These are phyloP conservation scores for Drosophila putrida DNA, from an alignment of 2,888 invertebrate genomes.

Conservation along the genomic window DNA sequence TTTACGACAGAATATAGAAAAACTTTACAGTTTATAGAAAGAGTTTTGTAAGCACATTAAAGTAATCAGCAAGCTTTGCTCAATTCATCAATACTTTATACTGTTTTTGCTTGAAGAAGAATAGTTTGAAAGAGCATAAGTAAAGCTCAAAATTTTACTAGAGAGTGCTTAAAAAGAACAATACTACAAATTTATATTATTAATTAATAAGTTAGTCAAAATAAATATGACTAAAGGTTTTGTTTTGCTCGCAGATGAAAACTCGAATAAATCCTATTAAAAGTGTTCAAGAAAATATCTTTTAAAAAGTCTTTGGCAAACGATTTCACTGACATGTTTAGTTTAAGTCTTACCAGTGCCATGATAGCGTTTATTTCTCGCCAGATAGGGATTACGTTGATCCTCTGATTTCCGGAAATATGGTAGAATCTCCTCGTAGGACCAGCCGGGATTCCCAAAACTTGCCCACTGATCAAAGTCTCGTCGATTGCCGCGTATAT, in stretches of 20 bases:
- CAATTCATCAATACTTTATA: not conserved
- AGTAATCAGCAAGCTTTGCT: not conserved
- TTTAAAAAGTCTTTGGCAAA: not conserved
- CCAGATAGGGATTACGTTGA: conserved; percentile 94
- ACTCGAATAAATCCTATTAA: no score
- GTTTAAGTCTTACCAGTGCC: conserved; percentile 87
- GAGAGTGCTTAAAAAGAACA: no score
- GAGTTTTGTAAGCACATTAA: not conserved
- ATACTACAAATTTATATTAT: no score
- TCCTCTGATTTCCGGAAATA: conserved; percentile 95
- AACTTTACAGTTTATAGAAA: not conserved
- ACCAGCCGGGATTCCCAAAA: conserved; percentile 95
- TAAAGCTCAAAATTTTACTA: no score
- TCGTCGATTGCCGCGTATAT: conserved; percentile 93
- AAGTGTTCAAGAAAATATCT: not conserved
- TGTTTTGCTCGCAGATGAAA: no score
- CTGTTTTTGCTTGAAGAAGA: not conserved
- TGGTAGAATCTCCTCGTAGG: conserved; percentile 91
- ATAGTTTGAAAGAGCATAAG: no score
- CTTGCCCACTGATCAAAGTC: conserved; percentile 96
- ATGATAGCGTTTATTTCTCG: conserved; percentile 90
- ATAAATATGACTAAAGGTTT: no score
- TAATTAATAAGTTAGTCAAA: no score
- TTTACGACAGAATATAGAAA: no score
- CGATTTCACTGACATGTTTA: not conserved